Evolutionary conservation across 2,888 invertebrate species (phyloP), one percentile per base, ranked within the genome.

Genomic region (Encarsia formosa): DNA sequence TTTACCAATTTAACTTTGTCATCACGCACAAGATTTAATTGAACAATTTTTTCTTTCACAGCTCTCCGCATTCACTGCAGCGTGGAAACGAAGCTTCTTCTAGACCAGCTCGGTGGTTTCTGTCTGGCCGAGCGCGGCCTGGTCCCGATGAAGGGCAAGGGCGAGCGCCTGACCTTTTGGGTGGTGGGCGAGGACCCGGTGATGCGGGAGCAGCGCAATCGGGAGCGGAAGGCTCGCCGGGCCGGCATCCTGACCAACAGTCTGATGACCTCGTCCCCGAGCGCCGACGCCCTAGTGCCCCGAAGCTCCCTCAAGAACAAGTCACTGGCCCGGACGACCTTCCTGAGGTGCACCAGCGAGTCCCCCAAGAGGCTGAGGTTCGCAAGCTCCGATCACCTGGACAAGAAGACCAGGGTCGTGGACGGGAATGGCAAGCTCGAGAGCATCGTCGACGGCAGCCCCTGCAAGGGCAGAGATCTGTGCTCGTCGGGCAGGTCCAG

Each of bases 21-120:
- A n/a, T n/a, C 26, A 26, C 5, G 6, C 3, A 31, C 31, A 31
- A 31, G 15, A n/a, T 6, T 4, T n/a, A n/a, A 8, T 15, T 15
- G 6, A 31, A n/a, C 31, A 6, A 31, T 15, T 11, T n/a, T 4
- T 31, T 4, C n/a, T 37, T 19, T 51, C 13, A 1, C 76, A 83
- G 89, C 90, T 0, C 70, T 89, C 53, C 88, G 87, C 75, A 88
- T 91, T 54, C 91, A 91, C 76, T 90, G 90, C 71, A 90, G 90
- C 67, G 75, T 78, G 46, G 81, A 87, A 38, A 89, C 88, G 64
- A 85, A 85, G 58, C 69, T 78, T 1, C 70, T 90, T 2, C 75
- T 91, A 9, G 84, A 84, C 57, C 80, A 82, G 56, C 68, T 91
- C 18, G 87, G 87, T 0, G 91, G 91, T 3, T 91, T 91, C 67